Conservation (phyloP, 2,797 vertebrate genomes). For the Enoplosus armatus region DNA sequence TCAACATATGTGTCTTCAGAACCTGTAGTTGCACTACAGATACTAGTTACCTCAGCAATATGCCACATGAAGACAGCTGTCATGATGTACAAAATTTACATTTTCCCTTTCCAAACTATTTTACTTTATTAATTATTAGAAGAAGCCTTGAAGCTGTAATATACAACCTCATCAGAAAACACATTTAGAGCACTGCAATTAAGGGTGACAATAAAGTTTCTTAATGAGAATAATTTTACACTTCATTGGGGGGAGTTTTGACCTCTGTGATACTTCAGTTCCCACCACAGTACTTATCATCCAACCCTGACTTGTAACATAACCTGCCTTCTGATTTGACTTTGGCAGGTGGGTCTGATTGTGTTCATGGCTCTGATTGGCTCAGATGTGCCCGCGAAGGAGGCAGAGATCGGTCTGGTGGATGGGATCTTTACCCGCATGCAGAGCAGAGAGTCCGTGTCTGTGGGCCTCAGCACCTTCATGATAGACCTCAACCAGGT, state of each 20-base stretch:
- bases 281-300: neutral
- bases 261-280: neutral
- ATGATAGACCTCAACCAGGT: conserved; percentile 98
- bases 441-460: conserved; percentile 95
- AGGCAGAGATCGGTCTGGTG: conserved; percentile 93
- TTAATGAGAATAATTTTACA: neutral
- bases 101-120: neutral
- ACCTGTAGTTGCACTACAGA: neutral
- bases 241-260: neutral
- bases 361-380: conserved; percentile 98
- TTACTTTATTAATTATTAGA: neutral
- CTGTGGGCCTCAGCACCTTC: conserved; percentile 96
- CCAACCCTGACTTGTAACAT: neutral
- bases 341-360: conserved; percentile 91
- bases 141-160: neutral
- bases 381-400: conserved; percentile 94
- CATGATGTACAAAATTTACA: neutral
- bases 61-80: neutral
- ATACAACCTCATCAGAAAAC: conserved; percentile 8
- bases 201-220: neutral
- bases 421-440: conserved; percentile 96
- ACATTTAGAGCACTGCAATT: neutral
- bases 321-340: conserved; percentile 32
- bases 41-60: neutral
- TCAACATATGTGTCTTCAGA: conserved; percentile 3